These are phyloP conservation scores for Bradypodion ventrale DNA, from an alignment of 2,797 vertebrate genomes.

Conservation along the genomic window DNA sequence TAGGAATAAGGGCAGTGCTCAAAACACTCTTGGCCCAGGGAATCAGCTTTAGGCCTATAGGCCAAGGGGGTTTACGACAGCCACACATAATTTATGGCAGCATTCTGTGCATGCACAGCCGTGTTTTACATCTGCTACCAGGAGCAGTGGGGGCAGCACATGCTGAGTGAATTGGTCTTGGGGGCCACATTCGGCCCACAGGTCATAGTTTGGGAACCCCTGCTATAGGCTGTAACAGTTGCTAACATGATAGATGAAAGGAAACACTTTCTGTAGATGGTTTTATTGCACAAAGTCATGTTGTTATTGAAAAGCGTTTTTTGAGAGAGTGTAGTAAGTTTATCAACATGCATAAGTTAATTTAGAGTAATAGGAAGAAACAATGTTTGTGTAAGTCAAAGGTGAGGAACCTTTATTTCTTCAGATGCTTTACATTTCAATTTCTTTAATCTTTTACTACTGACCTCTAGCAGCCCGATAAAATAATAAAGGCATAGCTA, in stretches of 20 bases:
- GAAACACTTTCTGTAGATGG: constrained; percentile 42
- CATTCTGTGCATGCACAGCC: no score
- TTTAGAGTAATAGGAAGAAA: not conserved
- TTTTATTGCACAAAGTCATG: constrained; percentile 54
- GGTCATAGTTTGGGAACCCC: no score
- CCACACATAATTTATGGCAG: no score
- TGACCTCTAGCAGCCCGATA: not conserved
- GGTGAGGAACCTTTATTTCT: not conserved
- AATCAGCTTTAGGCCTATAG: constrained; percentile 25
- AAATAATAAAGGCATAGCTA: no score
- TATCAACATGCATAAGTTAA: not conserved
- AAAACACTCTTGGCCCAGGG: constrained; percentile 47
- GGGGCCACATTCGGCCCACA: no score
- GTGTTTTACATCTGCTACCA: no score
- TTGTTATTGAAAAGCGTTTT: constrained; percentile 35
- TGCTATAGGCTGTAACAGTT: constrained; percentile 27
- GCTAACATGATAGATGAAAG: constrained; percentile 52
- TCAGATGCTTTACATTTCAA: not conserved
- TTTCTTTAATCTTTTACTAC: not conserved
- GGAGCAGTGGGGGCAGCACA: no score
- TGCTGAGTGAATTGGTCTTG: no score
- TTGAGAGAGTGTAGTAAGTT: not conserved
- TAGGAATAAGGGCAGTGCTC: constrained; percentile 52
- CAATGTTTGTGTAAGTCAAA: not conserved
- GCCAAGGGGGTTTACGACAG: no score